These are phyloP conservation scores for Poecilus cupreus DNA, from an alignment of 2,888 invertebrate species.

Conservation along the genomic window DNA sequence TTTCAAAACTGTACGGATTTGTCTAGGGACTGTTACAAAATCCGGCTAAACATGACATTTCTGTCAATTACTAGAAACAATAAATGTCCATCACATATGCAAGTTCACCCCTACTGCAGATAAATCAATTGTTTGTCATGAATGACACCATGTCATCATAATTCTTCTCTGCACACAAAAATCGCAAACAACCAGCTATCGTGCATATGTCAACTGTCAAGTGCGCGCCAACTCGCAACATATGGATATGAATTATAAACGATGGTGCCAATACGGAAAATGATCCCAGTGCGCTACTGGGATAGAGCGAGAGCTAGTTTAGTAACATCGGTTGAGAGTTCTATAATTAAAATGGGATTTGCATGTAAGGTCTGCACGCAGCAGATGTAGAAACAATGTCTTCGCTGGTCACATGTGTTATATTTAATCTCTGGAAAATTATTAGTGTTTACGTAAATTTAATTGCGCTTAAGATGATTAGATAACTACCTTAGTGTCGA, in stretches of 20 bases:
- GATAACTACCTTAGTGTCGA: neutral
- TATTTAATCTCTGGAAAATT: slow-evolving; percentile 14
- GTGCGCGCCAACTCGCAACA: neutral
- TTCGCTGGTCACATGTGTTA: neutral
- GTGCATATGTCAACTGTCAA: neutral
- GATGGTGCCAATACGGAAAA: neutral
- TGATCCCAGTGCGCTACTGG: neutral
- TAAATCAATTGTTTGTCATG: neutral
- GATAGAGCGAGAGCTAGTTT: neutral
- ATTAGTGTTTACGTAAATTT: neutral
- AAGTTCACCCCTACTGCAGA: neutral
- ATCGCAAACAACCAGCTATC: neutral
- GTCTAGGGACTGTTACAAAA: no score
- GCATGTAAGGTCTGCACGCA: neutral
- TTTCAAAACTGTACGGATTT: no score
- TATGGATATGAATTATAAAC: neutral
- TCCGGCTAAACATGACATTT: no score
- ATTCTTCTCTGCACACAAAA: neutral
- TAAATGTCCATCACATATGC: neutral
- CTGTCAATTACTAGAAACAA: neutral
- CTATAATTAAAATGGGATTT: slow-evolving; percentile 24
- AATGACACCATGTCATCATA: neutral
- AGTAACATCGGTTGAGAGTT: neutral
- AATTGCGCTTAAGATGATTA: slow-evolving; percentile 5
- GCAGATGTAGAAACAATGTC: slow-evolving; percentile 11